Percentiles rank a stretch among this genome's conserved stretches.
Evolutionary conservation across 2,888 invertebrate genomes (phyloP).

Genomic region (Calephelis perditalis): DNA sequence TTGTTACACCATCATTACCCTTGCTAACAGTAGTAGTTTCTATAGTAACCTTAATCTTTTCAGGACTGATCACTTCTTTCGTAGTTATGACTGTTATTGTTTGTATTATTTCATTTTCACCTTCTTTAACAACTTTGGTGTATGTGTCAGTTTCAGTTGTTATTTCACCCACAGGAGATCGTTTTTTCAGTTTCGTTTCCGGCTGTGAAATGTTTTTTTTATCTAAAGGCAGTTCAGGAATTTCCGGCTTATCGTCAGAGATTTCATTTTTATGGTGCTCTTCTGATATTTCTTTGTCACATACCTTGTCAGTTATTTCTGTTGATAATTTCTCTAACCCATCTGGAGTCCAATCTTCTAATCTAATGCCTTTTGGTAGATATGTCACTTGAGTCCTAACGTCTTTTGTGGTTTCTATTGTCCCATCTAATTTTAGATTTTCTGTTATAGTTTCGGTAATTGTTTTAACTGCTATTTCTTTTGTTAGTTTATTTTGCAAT

Average conservation of each 20-base stretch:
- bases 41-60: constrained; percentile 65
- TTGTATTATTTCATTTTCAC: constrained; percentile 64
- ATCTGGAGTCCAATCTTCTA: constrained; percentile 71
- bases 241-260: constrained; percentile 42
- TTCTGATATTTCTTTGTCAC: constrained; percentile 8
- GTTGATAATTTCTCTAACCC: constrained; percentile 60
- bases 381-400: constrained; percentile 70
- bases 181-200: constrained; percentile 51
- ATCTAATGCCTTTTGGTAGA: constrained; percentile 60
- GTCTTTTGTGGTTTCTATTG: constrained; percentile 69
- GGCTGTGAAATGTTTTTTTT: constrained; percentile 39
- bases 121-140: constrained; percentile 63
- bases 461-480: constrained; percentile 66
- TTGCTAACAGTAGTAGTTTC: constrained; percentile 71
- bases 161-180: constrained; percentile 67
- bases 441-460: constrained; percentile 68
- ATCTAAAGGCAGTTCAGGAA: constrained; percentile 41
- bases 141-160: constrained; percentile 68
- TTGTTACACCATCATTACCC: constrained; percentile 63
- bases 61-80: constrained; percentile 69
- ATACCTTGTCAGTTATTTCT: constrained; percentile 35
- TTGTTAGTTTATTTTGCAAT: constrained; percentile 51
- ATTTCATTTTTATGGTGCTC: constrained; percentile 9
- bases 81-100: constrained; percentile 71
- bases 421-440: constrained; percentile 58